phyloP scores from a whole-genome alignment of 1,140 invertebrate species.

The Trinorchestia longiramus region DNA sequence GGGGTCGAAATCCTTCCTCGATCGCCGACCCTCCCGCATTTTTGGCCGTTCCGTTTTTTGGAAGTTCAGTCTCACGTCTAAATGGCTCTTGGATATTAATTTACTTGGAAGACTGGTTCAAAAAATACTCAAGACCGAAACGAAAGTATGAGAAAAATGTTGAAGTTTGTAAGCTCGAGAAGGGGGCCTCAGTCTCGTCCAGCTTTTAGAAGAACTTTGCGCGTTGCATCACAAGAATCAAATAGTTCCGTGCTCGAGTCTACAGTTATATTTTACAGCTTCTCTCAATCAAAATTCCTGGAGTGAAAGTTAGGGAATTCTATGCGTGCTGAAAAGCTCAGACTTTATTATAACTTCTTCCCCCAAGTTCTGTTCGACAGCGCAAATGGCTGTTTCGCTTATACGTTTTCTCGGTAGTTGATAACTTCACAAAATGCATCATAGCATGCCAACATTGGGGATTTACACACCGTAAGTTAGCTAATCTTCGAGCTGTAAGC shows the following conservation, averaged over 20 bases:
- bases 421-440: neutral
- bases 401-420: neutral
- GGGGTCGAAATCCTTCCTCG: neutral
- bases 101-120: conserved; percentile 23
- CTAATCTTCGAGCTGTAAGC: neutral
- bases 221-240: neutral
- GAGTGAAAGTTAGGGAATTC: conserved; percentile 37
- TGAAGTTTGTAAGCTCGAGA: neutral
- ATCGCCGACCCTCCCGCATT: neutral
- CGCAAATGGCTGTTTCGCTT: neutral
- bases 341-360: conserved; percentile 20
- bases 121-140: conserved; percentile 22
- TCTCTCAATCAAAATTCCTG: conserved; percentile 51
- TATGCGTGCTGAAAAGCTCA: neutral
- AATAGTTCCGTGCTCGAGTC: conserved; percentile 27
- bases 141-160: conserved; percentile 26
- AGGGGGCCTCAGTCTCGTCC: neutral
- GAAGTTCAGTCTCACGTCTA: conserved; percentile 28
- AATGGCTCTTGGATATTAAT: conserved; percentile 50
- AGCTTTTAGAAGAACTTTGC: conserved; percentile 12
- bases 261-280: conserved; percentile 11
- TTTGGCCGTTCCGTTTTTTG: neutral
- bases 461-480: neutral
- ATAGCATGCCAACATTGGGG: neutral
- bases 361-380: neutral